A percentile compares a stretch with the other conserved stretches of the same genome.
Conservation (phyloP, 2,888 invertebrate genomes). For the Cryptophagus acutangulus region DNA sequence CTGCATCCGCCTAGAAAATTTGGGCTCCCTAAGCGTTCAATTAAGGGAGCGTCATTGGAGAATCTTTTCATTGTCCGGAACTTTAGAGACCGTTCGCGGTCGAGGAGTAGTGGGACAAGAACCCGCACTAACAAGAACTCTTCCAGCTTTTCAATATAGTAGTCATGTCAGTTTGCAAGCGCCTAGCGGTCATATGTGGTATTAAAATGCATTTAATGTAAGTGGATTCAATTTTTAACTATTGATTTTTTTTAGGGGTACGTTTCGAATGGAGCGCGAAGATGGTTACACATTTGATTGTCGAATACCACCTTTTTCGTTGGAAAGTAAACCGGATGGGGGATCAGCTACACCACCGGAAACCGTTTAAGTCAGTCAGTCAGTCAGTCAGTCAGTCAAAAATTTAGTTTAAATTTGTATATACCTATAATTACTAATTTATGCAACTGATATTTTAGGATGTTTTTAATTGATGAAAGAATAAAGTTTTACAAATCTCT, state of each 20-base stretch:
- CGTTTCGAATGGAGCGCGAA: constrained; percentile 94
- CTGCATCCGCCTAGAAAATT: constrained; percentile 93
- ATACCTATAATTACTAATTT: too few species aligned
- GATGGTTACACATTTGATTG: constrained; percentile 97
- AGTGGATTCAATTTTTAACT: background rate
- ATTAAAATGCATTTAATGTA: constrained; percentile 19
- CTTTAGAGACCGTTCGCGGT: constrained; percentile 89
- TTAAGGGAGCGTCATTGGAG: constrained; percentile 97
- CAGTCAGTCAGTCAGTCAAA: too few species aligned
- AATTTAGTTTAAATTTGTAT: too few species aligned
- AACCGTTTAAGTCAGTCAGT: constrained; percentile 25
- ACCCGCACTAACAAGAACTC: constrained; percentile 78
- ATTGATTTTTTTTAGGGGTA: constrained; percentile 65
- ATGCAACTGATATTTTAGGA: too few species aligned
- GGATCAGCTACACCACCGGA: constrained; percentile 45
- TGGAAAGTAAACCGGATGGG: constrained; percentile 88
- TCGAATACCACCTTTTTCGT: constrained; percentile 93
- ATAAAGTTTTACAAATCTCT: too few species aligned
- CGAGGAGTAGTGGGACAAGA: constrained; percentile 98
- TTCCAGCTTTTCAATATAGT: constrained; percentile 96
- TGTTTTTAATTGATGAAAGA: too few species aligned
- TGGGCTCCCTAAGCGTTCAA: constrained; percentile 84
- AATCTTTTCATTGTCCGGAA: constrained; percentile 90
- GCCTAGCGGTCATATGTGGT: constrained; percentile 98
- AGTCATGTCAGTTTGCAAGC: constrained; percentile 96